Evolutionary conservation across 2,888 invertebrate genomes (phyloP).

Genomic region (Drosophila seclusa): DNA sequence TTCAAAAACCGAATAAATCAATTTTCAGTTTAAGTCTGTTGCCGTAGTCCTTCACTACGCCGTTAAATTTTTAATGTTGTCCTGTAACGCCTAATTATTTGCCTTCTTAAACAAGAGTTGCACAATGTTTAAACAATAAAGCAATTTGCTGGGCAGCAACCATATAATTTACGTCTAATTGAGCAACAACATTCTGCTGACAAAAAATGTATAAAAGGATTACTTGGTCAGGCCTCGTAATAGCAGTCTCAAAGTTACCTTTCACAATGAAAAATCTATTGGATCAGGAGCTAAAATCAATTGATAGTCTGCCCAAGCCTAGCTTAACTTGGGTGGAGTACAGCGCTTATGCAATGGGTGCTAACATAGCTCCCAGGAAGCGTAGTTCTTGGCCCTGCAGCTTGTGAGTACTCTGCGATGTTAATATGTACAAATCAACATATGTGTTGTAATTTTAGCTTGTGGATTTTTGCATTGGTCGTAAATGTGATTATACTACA

Average conservation of each 20-base stretch:
- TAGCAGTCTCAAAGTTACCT: constrained; percentile 40
- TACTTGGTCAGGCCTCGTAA: too few relatives aligned
- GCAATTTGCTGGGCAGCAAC: constrained; percentile 55
- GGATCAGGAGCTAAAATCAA: constrained; percentile 55
- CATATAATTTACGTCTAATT: constrained; percentile 70
- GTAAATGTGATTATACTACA: constrained; percentile 57
- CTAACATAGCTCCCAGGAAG: constrained; percentile 66
- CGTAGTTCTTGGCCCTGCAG: constrained; percentile 56
- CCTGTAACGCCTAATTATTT: constrained; percentile 49
- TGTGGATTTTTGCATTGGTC: constrained; percentile 30
- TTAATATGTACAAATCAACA: background rate
- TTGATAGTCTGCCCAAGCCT: constrained; percentile 53
- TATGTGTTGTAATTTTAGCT: constrained; percentile 23
- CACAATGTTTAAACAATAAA: constrained; percentile 54
- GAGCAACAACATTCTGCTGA: constrained; percentile 20
- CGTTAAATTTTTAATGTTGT: constrained; percentile 64
- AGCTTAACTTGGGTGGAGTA: constrained; percentile 67
- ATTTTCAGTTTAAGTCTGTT: background rate
- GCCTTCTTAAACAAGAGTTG: constrained; percentile 35
- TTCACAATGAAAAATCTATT: constrained; percentile 54
- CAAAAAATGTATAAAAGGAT: constrained; percentile 52
- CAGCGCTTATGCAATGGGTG: constrained; percentile 60
- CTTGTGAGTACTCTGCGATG: constrained; percentile 42
- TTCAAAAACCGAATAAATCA: background rate
- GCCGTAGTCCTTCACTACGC: background rate